Base-by-base conservation (phyloP, 2,113 vertebrate species). In the Entomyzon cyanotis region DNA sequence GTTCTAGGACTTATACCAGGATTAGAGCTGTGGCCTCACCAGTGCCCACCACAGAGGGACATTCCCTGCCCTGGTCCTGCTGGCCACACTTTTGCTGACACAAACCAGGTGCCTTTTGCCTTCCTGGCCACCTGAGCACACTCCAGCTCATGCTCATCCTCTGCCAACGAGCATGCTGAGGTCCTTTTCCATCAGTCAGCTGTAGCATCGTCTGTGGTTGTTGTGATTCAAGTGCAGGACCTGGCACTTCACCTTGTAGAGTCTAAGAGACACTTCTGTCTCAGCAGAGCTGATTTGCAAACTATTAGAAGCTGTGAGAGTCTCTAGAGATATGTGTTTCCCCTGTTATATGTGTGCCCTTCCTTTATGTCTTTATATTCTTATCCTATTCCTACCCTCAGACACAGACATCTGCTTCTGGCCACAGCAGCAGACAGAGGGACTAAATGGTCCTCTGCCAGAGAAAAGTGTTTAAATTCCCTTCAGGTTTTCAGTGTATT, bases 191-290 rank as follows among this genome's bases (percentile, higher is more conserved):
- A n/a, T 59, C 44, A 67, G 28, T n/a, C 33, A 39, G 37, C 37
- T 59, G 8, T 31, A 28, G 9, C 31, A 37, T 33, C 50, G 12
- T 21, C 67, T 27, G 33, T 50, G 15, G 10, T 17, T 92, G 16
- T 35, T 39, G 12, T 60, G 25, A 39, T 7, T 4, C 13, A 25
- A 30, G 6, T 28, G 12, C 9, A 53, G 24, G 24, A 80, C 12
- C 8, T 1, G 1, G 5, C 3, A 31, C 6, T 50, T 31, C 3
- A 21, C 7, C 23, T n/a, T 53, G 12, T 10, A 37, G 16, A 78
- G 39, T 52, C 9, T 37, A 17, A 15, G 35, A 77, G 10, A 44
- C 0, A 17, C 31, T 89, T 95, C 42, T 58, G 3, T 28, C 15
- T 89, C 44, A 60, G 23, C 7, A 87, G 37, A 77, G 9, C 37